A percentile compares a stretch with the other conserved stretches of the same genome.
Conservation (phyloP, 1,140 invertebrate genomes). For the Eueides isabella region DNA sequence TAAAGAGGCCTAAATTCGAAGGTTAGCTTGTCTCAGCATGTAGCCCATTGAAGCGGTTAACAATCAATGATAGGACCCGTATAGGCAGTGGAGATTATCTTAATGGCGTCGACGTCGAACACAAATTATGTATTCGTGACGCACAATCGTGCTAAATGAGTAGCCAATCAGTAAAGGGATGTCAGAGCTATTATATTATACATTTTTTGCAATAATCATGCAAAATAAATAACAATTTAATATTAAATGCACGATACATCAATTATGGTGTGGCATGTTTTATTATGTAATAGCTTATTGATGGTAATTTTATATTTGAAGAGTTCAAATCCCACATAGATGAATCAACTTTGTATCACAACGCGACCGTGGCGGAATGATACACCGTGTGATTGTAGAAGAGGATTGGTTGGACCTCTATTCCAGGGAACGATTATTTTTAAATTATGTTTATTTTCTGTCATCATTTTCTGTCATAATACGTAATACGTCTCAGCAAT, state of each 20-base stretch:
- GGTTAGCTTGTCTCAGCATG: slow-evolving; percentile 29
- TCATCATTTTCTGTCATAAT: no score
- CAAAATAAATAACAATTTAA: not conserved
- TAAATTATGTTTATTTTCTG: no score
- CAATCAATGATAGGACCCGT: slow-evolving; percentile 57
- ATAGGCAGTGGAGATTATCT: slow-evolving; percentile 64
- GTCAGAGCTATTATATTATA: not conserved
- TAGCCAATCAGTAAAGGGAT: slow-evolving; percentile 63
- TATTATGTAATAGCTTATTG: not conserved
- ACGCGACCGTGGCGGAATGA: no score
- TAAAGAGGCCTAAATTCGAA: slow-evolving; percentile 37
- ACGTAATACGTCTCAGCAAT: no score
- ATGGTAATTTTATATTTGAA: not conserved
- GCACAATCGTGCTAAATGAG: slow-evolving; percentile 74
- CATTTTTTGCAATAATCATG: slow-evolving; percentile 3
- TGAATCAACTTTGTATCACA: not conserved
- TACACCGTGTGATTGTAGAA: no score
- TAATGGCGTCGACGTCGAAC: slow-evolving; percentile 51
- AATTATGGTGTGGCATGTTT: not conserved
- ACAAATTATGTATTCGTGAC: slow-evolving; percentile 56
- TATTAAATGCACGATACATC: not conserved
- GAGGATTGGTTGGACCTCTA: no score
- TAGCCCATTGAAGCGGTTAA: slow-evolving; percentile 40
- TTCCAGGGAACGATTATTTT: no score
- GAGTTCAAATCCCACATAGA: not conserved